These are phyloP conservation scores for Cephus pulcher DNA, from an alignment of 2,888 invertebrate species.

Conservation along the genomic window DNA sequence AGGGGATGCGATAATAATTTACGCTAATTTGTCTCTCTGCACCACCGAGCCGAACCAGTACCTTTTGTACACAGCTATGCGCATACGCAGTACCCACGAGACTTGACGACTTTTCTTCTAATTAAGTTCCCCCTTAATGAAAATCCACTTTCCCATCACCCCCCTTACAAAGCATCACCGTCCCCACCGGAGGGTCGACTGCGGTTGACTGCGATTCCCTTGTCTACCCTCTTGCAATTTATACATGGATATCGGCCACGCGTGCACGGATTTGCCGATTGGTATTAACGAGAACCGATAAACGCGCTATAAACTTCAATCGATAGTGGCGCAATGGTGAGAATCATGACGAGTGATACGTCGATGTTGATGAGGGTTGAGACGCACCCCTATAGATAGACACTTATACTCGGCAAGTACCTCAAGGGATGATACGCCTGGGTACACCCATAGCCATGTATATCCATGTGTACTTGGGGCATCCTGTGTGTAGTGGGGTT, in stretches of 20 bases:
- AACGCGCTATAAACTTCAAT: background rate
- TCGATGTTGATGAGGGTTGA: background rate
- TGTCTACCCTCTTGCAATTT: background rate
- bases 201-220: background rate
- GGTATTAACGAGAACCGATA: background rate
- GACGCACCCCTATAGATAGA: background rate
- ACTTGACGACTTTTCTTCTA: background rate
- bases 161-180: background rate
- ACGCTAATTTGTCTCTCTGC: background rate
- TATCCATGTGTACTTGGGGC: background rate
- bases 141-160: background rate
- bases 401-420: background rate
- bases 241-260: background rate
- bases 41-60: background rate
- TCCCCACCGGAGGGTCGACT: background rate
- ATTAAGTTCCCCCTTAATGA: background rate
- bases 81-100: background rate
- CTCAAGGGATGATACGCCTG: background rate
- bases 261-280: background rate
- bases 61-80: background rate
- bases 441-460: background rate
- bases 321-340: background rate
- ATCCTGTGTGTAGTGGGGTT: constrained; percentile 5
- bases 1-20: background rate
- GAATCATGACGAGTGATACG: background rate